Percentiles rank a stretch among this genome's conserved stretches.
Evolutionary conservation across 2,888 invertebrate genomes (phyloP).

Genomic region (Ellobium chinense): DNA sequence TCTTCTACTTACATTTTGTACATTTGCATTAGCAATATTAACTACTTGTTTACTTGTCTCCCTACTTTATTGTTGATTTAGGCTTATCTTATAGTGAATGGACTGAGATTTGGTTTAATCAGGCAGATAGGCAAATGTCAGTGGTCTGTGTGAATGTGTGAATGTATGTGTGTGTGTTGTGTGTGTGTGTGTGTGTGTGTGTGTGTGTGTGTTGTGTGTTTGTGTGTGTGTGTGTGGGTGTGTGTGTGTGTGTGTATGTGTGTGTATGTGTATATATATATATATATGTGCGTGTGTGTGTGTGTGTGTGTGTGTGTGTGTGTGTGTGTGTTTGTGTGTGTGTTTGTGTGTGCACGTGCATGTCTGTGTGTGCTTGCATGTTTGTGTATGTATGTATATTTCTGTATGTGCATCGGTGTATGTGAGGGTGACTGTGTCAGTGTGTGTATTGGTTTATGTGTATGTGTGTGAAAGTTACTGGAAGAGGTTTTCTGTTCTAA

Average conservation of each 20-base stretch:
- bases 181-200: too few relatives aligned
- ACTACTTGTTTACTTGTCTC: too few relatives aligned
- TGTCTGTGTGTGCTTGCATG: neutral
- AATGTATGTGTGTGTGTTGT: too few relatives aligned
- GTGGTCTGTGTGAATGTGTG: too few relatives aligned
- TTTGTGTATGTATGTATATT: neutral
- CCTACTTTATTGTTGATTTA: too few relatives aligned
- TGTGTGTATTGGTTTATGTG: neutral
- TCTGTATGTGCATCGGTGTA: neutral
- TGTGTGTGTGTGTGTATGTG: conserved; percentile 16
- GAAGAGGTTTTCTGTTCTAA: too few relatives aligned
- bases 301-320: conserved; percentile 22
- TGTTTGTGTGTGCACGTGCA: conserved; percentile 4
- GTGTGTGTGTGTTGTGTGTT: too few relatives aligned
- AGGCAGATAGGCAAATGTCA: too few relatives aligned
- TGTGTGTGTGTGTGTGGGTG: conserved; percentile 1
- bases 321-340: conserved; percentile 21
- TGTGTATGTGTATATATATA: conserved; percentile 20
- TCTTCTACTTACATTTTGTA: too few relatives aligned
- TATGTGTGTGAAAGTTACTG: conserved; percentile 12
- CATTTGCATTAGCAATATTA: too few relatives aligned
- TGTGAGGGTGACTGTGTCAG: neutral
- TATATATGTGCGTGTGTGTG: conserved; percentile 6
- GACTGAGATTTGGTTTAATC: too few relatives aligned
- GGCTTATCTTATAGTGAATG: too few relatives aligned